Base-by-base conservation (phyloP, 1,140 invertebrate species). In the Drosophila yakuba region DNA sequence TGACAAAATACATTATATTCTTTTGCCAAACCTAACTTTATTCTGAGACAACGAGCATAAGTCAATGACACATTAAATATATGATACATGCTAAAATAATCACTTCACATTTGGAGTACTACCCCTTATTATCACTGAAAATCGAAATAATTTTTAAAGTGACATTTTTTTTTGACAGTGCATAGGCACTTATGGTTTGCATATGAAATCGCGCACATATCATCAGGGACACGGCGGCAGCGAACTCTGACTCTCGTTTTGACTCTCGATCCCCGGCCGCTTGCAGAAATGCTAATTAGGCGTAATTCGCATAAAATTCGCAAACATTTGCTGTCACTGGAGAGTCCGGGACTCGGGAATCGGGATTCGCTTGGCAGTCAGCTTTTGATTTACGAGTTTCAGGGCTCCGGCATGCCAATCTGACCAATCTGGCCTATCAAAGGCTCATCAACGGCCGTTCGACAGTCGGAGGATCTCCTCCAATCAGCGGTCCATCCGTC, bases 271-370 rank as follows among this genome's bases (percentile, higher is more conserved):
- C 67, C 51, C 76, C 38, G 60, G 55, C 38, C 60, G 51, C 51
- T 74, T 54, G 61, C 60, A 82, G 82, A 84, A 89, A 89, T 89
- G 84, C 84, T 89, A 89, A 89, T 89, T 89, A 89, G 84, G 85
- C 80, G 85, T 89, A 89, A 89, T 89, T 84, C 84, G 84, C 84
- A 89, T 89, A 89, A 89, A 89, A 89, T 84, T 84, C 80, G 85
- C 84, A 89, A 89, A 86, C 84, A 89, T 89, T 89, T 78, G 78
- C 81, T 78, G 81, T 73, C 69, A 80, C 41, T 61, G 51, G 50
- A 44, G 61, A 44, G 61, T 28, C 38, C n/a, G 10, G 23, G 47
- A 38, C 17, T 28, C 60, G 36, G 23, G 60, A 44, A n/a, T 28
- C 60, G 36, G 41, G 45, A 14, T 32, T 32, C 35, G 78, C 52